These are phyloP conservation scores for Athalia cordata DNA, from an alignment of 2,888 invertebrate genomes.

Conservation along the genomic window DNA sequence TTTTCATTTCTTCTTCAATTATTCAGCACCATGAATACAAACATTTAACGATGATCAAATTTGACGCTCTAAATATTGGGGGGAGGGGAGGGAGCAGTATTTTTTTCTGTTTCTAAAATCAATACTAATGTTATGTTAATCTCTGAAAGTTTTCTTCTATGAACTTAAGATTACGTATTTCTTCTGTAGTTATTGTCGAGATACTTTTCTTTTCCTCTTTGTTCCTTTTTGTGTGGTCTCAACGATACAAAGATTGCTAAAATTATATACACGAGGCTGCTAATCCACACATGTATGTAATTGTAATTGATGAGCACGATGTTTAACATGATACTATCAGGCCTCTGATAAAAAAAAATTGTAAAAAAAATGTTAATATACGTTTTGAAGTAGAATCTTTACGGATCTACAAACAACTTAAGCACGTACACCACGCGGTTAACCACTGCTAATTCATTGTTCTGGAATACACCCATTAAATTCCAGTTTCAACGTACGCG, in stretches of 20 bases:
- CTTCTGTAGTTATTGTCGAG: constrained; percentile 51
- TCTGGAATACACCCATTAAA: not conserved
- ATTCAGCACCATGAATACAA: constrained; percentile 39
- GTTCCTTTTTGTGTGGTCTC: constrained; percentile 8
- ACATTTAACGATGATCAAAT: constrained; percentile 7
- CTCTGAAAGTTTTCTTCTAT: not conserved
- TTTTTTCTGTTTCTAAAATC: not conserved
- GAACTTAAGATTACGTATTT: constrained; percentile 33
- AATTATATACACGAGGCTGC: constrained; percentile 16
- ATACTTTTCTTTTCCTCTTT: constrained; percentile 47
- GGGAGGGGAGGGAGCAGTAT: not conserved
- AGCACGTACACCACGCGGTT: constrained; percentile 4
- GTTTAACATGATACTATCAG: constrained; percentile 31
- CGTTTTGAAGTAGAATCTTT: constrained; percentile 1
- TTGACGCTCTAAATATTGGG: not conserved
- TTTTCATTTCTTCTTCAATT: not conserved
- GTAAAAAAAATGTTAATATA: constrained; percentile 11
- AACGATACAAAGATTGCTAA: constrained; percentile 1
- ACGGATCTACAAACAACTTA: constrained; percentile 13
- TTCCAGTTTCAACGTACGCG: constrained; percentile 5
- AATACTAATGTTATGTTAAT: constrained; percentile 1
- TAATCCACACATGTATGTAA: constrained; percentile 22
- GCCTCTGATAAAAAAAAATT: constrained; percentile 11
- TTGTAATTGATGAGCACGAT: constrained; percentile 29
- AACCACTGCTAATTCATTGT: not conserved